Evolutionary conservation across 2,888 invertebrate genomes (phyloP).

Genomic region (Drosophila anceps): DNA sequence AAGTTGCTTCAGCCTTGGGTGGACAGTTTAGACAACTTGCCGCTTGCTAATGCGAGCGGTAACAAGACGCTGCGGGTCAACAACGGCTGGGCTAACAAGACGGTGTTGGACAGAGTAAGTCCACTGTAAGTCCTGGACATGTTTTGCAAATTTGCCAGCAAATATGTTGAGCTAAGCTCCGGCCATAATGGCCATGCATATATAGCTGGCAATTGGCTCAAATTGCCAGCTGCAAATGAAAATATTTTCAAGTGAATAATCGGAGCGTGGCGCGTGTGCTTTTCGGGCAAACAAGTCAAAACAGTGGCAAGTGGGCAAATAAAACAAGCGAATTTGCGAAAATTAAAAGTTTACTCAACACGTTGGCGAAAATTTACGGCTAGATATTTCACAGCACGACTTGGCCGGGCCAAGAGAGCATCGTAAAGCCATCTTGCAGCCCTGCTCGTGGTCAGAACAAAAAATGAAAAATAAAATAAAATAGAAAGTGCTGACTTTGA

Average conservation of each 20-base stretch:
- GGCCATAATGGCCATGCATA: constrained; percentile 33
- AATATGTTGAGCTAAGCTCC: constrained; percentile 58
- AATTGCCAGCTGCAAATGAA: constrained; percentile 32
- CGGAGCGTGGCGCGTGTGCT: constrained; percentile 60
- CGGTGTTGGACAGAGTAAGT: constrained; percentile 13
- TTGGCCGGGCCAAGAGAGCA: constrained; percentile 24
- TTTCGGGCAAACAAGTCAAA: constrained; percentile 53
- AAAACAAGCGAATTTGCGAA: constrained; percentile 62
- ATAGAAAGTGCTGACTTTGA: constrained; percentile 37
- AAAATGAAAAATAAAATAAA: constrained; percentile 12
- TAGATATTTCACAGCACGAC: constrained; percentile 41
- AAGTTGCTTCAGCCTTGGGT: constrained; percentile 69
- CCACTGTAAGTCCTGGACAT: constrained; percentile 50
- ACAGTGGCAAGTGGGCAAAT: constrained; percentile 64
- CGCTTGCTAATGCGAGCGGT: constrained; percentile 62
- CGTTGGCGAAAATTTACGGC: constrained; percentile 59
- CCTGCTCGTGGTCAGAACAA: constrained; percentile 30
- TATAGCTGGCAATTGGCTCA: constrained; percentile 13
- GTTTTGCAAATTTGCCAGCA: constrained; percentile 70
- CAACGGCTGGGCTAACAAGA: background rate
- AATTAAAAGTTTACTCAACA: constrained; percentile 71
- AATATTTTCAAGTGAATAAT: constrained; percentile 61
- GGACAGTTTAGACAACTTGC: constrained; percentile 78
- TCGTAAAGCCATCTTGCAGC: constrained; percentile 20
- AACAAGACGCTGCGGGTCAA: constrained; percentile 57